phyloP scores from a whole-genome alignment of 2,113 vertebrate genomes.

The Psittacus erithacus region DNA sequence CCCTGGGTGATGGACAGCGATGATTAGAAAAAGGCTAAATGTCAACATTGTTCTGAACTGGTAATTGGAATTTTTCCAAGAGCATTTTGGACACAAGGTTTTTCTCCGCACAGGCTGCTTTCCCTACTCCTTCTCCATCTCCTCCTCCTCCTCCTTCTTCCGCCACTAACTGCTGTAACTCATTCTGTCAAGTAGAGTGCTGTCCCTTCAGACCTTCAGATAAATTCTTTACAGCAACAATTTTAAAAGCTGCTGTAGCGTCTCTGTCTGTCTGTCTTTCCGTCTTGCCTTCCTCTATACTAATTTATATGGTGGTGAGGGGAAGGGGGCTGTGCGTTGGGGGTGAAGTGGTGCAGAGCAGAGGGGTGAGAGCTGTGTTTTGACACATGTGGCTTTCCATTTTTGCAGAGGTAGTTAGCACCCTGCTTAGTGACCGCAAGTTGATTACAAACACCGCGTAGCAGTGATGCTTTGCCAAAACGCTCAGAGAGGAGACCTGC shows the following conservation, averaged over 20 bases:
- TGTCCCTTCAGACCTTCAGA: conserved; percentile 55
- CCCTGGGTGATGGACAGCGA: conserved; percentile 47
- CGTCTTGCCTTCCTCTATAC: background rate
- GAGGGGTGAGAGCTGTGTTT: conserved; percentile 7
- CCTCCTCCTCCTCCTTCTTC: background rate
- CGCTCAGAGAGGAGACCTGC: conserved; percentile 55
- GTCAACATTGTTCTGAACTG: conserved; percentile 73
- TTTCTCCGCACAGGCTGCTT: conserved; percentile 54
- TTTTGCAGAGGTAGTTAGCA: conserved; percentile 68
- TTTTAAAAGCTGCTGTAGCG: conserved; percentile 35
- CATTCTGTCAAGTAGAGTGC: conserved; percentile 63
- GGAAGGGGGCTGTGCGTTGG: background rate
- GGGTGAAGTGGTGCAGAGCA: background rate
- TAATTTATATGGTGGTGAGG: conserved; percentile 13
- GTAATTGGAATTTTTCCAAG: conserved; percentile 61
- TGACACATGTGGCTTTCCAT: conserved; percentile 49
- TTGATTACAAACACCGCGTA: conserved; percentile 53
- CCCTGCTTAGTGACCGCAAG: conserved; percentile 67
- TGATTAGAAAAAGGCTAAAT: conserved; percentile 69
- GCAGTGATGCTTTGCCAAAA: conserved; percentile 66
- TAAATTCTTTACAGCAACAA: conserved; percentile 52
- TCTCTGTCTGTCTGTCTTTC: conserved; percentile 47
- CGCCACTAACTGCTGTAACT: conserved; percentile 9
- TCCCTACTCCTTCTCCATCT: background rate
- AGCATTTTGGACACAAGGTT: conserved; percentile 41